Percentiles rank a stretch among this genome's conserved stretches.
Evolutionary conservation across 2,888 invertebrate species (phyloP).

Genomic region (Papilio gigon): DNA sequence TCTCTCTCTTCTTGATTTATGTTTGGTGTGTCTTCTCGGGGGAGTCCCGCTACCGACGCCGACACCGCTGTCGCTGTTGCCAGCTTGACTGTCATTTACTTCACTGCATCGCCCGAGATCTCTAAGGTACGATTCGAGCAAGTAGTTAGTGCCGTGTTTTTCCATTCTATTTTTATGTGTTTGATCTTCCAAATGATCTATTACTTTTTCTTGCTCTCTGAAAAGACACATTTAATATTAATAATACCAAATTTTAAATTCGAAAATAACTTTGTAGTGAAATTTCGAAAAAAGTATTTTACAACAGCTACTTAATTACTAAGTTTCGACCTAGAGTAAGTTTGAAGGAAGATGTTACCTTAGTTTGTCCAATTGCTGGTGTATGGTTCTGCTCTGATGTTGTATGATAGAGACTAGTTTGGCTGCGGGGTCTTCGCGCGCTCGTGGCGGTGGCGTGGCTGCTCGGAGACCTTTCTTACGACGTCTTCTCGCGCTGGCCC

Average conservation of each 20-base stretch:
- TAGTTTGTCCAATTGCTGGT: slow-evolving; percentile 76
- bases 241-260: neutral
- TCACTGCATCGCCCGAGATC: slow-evolving; percentile 74
- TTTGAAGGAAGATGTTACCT: slow-evolving; percentile 59
- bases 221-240: slow-evolving; percentile 41
- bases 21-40: slow-evolving; percentile 78
- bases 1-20: slow-evolving; percentile 79
- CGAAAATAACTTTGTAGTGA: too few species aligned
- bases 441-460: slow-evolving; percentile 67
- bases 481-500: slow-evolving; percentile 62
- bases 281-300: too few species aligned
- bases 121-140: slow-evolving; percentile 88
- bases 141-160: slow-evolving; percentile 90
- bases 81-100: slow-evolving; percentile 82
- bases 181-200: slow-evolving; percentile 89
- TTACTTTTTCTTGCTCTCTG: slow-evolving; percentile 89
- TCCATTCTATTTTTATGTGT: slow-evolving; percentile 88
- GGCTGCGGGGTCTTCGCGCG: slow-evolving; percentile 71
- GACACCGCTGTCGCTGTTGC: slow-evolving; percentile 87
- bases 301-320: too few species aligned
- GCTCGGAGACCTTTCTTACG: slow-evolving; percentile 60
- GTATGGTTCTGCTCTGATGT: slow-evolving; percentile 76
- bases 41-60: slow-evolving; percentile 86
- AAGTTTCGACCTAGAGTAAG: too few species aligned
- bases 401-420: slow-evolving; percentile 76